These are phyloP conservation scores for Turritopsis dohrnii DNA, from an alignment of 30 jellyfish, hydroid and myxozoan species.

Conservation along the genomic window DNA sequence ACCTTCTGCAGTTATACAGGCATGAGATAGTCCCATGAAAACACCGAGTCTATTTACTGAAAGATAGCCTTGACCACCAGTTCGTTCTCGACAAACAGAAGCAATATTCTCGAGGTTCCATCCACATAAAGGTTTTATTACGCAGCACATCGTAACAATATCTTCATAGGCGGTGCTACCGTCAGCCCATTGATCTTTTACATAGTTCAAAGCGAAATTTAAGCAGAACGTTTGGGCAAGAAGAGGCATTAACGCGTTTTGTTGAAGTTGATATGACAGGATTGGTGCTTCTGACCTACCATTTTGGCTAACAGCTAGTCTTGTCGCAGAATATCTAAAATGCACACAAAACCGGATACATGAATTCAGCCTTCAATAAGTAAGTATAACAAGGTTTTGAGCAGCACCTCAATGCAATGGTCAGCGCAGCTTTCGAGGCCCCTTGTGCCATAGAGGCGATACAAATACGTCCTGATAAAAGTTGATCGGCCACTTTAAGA, in stretches of 20 bases:
- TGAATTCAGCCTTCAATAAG: background rate
- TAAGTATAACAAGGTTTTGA: background rate
- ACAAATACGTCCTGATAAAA: constrained; percentile 84
- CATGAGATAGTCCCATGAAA: constrained; percentile 73
- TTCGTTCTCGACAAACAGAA: constrained; percentile 77
- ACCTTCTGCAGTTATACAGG: constrained; percentile 93
- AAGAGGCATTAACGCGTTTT: constrained; percentile 75
- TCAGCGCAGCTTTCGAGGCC: constrained; percentile 72
- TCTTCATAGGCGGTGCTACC: constrained; percentile 86
- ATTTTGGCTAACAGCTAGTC: constrained; percentile 78
- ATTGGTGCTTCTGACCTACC: constrained; percentile 88
- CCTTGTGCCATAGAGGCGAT: constrained; percentile 82
- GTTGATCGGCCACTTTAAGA: constrained; percentile 67
- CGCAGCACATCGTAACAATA: constrained; percentile 89
- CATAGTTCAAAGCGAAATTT: constrained; percentile 68
- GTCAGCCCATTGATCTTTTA: constrained; percentile 83
- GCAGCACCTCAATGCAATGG: constrained; percentile 70
- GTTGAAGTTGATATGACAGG: constrained; percentile 77
- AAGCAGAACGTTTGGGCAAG: constrained; percentile 74
- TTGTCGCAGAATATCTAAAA: constrained; percentile 70
- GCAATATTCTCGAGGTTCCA: constrained; percentile 90
- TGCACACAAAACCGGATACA: background rate
- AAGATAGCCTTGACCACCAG: constrained; percentile 92
- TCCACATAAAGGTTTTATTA: constrained; percentile 80
- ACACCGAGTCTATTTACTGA: constrained; percentile 80